Conservation (phyloP, 2,888 invertebrate species). For the Nyleta sp. region DNA sequence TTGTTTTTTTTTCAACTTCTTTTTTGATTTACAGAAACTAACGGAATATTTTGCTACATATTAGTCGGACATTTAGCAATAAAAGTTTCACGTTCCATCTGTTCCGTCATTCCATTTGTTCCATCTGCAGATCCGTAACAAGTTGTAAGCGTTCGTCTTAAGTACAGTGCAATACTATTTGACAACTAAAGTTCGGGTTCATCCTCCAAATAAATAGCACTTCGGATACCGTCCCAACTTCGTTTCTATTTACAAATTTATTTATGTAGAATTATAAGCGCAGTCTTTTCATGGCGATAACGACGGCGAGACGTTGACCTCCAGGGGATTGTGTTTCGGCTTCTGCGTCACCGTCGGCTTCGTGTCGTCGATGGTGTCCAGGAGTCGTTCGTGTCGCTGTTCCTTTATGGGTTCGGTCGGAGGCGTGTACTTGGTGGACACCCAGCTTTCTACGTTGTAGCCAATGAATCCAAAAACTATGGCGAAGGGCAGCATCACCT, state of each 20-base stretch:
- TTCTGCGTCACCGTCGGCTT: constrained; percentile 34
- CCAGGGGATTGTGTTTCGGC: constrained; percentile 77
- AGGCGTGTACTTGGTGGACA: constrained; percentile 91
- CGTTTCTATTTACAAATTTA: constrained; percentile 29
- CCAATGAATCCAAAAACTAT: constrained; percentile 92
- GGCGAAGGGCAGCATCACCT: constrained; percentile 87
- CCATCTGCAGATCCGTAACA: no score
- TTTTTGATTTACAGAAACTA: no score
- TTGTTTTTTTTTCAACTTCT: no score
- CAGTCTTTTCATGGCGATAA: constrained; percentile 66
- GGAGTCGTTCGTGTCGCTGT: constrained; percentile 77
- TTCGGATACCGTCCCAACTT: no score
- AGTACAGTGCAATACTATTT: no score
- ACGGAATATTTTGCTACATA: no score
- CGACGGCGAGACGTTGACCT: constrained; percentile 80
- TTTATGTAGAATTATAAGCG: neutral
- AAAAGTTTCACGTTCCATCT: no score
- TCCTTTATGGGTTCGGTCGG: constrained; percentile 75
- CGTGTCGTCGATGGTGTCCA: constrained; percentile 71
- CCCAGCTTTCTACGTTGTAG: constrained; percentile 90
- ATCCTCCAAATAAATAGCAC: constrained; percentile 16
- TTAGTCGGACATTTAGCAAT: no score
- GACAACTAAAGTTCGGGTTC: no score
- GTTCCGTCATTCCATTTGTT: no score
- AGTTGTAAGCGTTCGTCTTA: no score